Evolutionary conservation across 2,888 invertebrate species (phyloP), one percentile per base, ranked within the genome.

Genomic region (Tenthredo livida): DNA sequence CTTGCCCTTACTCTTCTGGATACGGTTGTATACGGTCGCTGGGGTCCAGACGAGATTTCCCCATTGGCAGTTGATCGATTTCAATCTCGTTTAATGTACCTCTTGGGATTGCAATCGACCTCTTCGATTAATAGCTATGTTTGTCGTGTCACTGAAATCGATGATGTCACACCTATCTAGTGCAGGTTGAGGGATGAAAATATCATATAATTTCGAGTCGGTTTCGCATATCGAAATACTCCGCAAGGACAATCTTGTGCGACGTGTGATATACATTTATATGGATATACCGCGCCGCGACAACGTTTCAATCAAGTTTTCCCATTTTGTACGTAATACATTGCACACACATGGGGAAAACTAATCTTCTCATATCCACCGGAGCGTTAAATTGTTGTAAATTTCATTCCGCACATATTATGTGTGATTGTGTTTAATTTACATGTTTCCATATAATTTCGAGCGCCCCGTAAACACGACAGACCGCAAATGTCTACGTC

Each of bases 51-150:
- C 67, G 83, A 83, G 83, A 83, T 83, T 83, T 83, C 83, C 83
- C 83, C 67, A 40, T 67, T 50, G 83, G 83, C 83, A 67, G 70
- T 83, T 83, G 83, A 83, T 83, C 83, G 83, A 83, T 83, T 83
- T 83, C 83, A 83, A 83, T 83, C 83, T 83, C 65, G 83, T 83
- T 83, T 83, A 83, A 83, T 83, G 67, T 83, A 83, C 70, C 83
- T 83, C 83, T 83, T 50, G 83, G 83, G 83, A 83, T 67, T 83
- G 67, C 83, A 67, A 83, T 83, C 83, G 83, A 83, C 83, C 70
- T 67, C 83, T 65, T 61, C 67, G 83, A 83, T 83, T 83, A 83
- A 83, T 83, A 67, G 83, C 83, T 50, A 47, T 83, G 83, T 83
- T 83, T 83, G 83, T 70, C 83, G 67, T 67, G 67, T 83, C 67